Base-by-base conservation (phyloP, 2,113 vertebrate genomes). In the Cebus imitator region DNA sequence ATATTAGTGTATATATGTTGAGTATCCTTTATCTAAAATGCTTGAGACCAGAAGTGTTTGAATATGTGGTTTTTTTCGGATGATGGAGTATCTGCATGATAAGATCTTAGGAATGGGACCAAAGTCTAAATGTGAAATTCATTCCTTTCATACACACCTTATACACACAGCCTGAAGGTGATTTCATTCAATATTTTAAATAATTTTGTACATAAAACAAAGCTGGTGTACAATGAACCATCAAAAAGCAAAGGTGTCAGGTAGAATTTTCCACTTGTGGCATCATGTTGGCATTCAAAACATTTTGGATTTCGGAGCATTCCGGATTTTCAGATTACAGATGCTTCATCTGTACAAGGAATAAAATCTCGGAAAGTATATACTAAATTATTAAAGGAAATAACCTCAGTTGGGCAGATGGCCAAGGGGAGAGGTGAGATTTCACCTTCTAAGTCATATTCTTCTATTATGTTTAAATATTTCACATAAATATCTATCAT, bases 401-500 rank as follows among this genome's bases (percentile, higher is more conserved):
- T 66, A 16, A 87, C 50, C 43, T 94, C 35, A 57, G 2, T 32
- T 2, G 21, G 20, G 21, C 7, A 4, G n/a, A 1, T 23, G 11
- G 13, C 12, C 10, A 85, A 43, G 35, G 18, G 27, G 20, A 86
- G 80, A 83, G 37, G 6, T 52, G 8, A 32, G 20, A 88, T 86
- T 87, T 95, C 52, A 90, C 78, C 88, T 90, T 88, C 66, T 83
- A 82, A 80, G 23, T 88, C 64, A 89, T 58, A 86, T 0, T 88
- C 35, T 85, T 80, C 18, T 40, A 50, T 79, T 88, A 92, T 23
- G 27, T 82, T 90, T 92, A 40, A 90, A 57, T 79, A 86, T 50
- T 96, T 90, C 83, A 64, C 21, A 20, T 64, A 96, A 93, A 50
- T 17, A 92, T 27, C 2, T 40, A 5, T 50, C 92, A 72, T 32